A percentile compares a stretch with the other conserved stretches of the same genome.
Evolutionary conservation across 2,113 vertebrate species (phyloP).

Genomic region (Picathartes gymnocephalus): DNA sequence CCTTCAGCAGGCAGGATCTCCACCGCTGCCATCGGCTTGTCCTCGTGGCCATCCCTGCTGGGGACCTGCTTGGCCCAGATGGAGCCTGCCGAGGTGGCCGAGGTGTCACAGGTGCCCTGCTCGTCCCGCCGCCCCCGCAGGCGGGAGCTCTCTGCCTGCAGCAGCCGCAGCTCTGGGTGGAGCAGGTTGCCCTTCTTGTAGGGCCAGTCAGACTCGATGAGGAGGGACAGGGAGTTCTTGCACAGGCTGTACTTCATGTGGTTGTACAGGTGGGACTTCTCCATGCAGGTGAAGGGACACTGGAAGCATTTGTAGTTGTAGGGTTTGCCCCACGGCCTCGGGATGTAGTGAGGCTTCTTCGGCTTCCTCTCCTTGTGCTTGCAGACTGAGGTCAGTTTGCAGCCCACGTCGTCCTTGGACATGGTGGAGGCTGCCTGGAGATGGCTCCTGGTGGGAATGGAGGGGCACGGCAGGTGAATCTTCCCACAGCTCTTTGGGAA

Average conservation of each 20-base stretch:
- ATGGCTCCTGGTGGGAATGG: not conserved
- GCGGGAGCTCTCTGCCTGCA: constrained; percentile 65
- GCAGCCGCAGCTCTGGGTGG: constrained; percentile 79
- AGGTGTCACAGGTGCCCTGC: constrained; percentile 30
- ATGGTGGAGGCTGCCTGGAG: constrained; percentile 62
- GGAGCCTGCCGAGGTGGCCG: fast-evolving
- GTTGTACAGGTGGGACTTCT: constrained; percentile 99
- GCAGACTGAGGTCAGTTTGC: constrained; percentile 79
- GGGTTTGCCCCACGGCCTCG: constrained; percentile 94
- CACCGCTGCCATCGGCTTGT: not conserved
- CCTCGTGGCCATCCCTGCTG: not conserved
- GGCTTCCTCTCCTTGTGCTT: constrained; percentile 94
- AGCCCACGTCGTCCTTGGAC: constrained; percentile 83
- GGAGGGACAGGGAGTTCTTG: constrained; percentile 94
- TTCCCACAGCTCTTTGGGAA: not conserved
- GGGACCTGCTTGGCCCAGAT: not conserved
- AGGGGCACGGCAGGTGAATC: not conserved
- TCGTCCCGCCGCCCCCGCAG: constrained; percentile 36
- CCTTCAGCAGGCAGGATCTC: constrained; percentile 35
- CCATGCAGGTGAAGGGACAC: constrained; percentile 99
- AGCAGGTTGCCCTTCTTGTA: constrained; percentile 86
- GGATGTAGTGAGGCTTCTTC: constrained; percentile 98
- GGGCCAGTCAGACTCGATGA: constrained; percentile 92
- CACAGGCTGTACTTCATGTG: constrained; percentile 99
- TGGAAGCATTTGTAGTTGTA: constrained; percentile 99